A percentile compares a stretch with the other conserved stretches of the same genome.
Evolutionary conservation across 2,888 invertebrate genomes (phyloP).

Genomic region (Torymus texanus): DNA sequence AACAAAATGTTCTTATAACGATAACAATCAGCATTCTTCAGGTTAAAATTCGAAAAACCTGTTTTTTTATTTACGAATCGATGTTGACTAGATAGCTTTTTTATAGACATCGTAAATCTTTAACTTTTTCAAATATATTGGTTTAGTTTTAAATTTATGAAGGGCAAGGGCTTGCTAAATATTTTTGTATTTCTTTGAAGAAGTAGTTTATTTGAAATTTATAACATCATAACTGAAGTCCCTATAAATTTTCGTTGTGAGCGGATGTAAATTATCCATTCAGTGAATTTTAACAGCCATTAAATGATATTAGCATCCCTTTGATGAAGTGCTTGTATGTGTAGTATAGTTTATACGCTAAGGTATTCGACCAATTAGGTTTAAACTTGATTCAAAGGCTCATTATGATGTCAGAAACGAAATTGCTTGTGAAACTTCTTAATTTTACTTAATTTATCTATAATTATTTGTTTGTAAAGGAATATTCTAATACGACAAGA

Average conservation of each 20-base stretch:
- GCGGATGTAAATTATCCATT: conserved; percentile 5
- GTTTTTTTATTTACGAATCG: background rate
- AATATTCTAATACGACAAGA: no score
- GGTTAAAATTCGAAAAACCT: no score
- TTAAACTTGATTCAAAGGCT: background rate
- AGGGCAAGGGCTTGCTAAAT: background rate
- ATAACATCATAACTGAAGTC: conserved; percentile 8
- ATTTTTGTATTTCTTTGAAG: background rate
- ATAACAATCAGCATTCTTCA: no score
- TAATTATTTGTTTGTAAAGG: no score
- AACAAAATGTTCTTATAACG: no score
- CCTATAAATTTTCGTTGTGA: conserved; percentile 13
- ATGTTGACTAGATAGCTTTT: background rate
- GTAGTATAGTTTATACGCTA: conserved; percentile 1
- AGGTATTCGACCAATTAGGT: background rate
- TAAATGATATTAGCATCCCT: conserved; percentile 4
- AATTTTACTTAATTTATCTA: no score
- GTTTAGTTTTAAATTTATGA: background rate
- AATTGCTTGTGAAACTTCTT: background rate
- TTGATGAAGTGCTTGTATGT: conserved; percentile 5
- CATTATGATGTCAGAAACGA: background rate
- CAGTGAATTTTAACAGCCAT: conserved; percentile 5
- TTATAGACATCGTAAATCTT: background rate
- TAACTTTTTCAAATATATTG: background rate
- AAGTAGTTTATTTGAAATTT: background rate